Conservation (phyloP, 2,888 invertebrate genomes). For the Celastrina argiolus region DNA sequence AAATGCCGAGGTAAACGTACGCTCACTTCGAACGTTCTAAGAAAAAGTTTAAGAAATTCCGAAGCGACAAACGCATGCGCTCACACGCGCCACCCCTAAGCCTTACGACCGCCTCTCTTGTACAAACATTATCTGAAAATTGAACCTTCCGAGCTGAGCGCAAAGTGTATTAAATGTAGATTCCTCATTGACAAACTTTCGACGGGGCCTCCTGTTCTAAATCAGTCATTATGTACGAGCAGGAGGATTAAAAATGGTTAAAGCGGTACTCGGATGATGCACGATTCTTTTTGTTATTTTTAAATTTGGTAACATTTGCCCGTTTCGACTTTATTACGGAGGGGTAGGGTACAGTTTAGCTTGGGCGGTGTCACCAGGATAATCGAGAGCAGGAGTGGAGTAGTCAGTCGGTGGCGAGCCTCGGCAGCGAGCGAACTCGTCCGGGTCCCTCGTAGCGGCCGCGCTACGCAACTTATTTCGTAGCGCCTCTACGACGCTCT, state of each 20-base stretch:
- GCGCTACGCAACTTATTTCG: constrained; percentile 40
- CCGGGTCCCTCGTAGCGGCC: constrained; percentile 48
- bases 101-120: constrained; percentile 74
- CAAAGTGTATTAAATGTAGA: constrained; percentile 47
- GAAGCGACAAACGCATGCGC: constrained; percentile 71
- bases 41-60: constrained; percentile 55
- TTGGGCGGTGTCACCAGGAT: constrained; percentile 42
- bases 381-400: constrained; percentile 50
- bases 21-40: neutral
- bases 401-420: constrained; percentile 68
- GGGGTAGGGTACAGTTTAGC: constrained; percentile 45
- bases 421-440: constrained; percentile 49
- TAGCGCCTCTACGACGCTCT: constrained; percentile 31
- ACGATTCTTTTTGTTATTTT: constrained; percentile 50
- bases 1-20: neutral
- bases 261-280: constrained; percentile 52
- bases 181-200: constrained; percentile 55
- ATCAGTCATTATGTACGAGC: constrained; percentile 70
- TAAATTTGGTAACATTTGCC: constrained; percentile 33
- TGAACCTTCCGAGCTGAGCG: constrained; percentile 57
- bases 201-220: constrained; percentile 64
- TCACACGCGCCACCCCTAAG: constrained; percentile 74
- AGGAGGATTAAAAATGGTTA: constrained; percentile 59
- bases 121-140: constrained; percentile 54
- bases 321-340: constrained; percentile 39